Base-by-base conservation (phyloP, 2,113 vertebrate species). In the Aspidoscelis tigris region DNA sequence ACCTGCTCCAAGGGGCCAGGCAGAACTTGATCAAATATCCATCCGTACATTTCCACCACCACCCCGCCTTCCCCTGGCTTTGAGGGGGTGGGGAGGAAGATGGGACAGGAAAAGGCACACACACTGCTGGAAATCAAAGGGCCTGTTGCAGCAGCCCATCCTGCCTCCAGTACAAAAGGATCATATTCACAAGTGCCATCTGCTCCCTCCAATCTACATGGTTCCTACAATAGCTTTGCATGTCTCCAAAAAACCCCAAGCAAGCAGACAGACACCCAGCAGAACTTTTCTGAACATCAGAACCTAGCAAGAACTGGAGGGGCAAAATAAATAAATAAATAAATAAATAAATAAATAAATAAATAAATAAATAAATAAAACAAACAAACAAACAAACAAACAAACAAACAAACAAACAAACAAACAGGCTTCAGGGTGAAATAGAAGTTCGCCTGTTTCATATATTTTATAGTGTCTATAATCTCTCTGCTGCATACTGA, bases 1-100 rank as follows among this genome's bases (percentile, higher is more conserved):
- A 88, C 86, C 89, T 82, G 91, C 90, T 88, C 81, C 53, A 74
- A 39, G 50, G 78, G 83, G 85, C 80, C 68, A 4, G 53, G 55
- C 44, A 58, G 80, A 0, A 82, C 72, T 20, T 10, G 81, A 92
- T 93, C 90, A 14, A 69, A 87, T 92, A 84, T 86, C 92, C 1
- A 8, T 12, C 78, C 39, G 74, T 2, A 0, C 0, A 33, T 47
- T 79, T 83, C 12, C 39, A 33, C 33, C 33, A 33, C 33, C 33
- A 33, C 33, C n/a, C 47, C 8, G 22, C 55, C 26, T 84, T 92
- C 88, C 84, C 86, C 1, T 1, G 87, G 74, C 89, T 92, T 0
- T 76, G 83, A 69, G 41, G 81, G 53, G 80, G 61, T 80, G 91
- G 5, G 76, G 72, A 18, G 58, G 84, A 26, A 79, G 55, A 16